Conservation (phyloP, 2,888 invertebrate species). For the Bhutanitis thaidina region DNA sequence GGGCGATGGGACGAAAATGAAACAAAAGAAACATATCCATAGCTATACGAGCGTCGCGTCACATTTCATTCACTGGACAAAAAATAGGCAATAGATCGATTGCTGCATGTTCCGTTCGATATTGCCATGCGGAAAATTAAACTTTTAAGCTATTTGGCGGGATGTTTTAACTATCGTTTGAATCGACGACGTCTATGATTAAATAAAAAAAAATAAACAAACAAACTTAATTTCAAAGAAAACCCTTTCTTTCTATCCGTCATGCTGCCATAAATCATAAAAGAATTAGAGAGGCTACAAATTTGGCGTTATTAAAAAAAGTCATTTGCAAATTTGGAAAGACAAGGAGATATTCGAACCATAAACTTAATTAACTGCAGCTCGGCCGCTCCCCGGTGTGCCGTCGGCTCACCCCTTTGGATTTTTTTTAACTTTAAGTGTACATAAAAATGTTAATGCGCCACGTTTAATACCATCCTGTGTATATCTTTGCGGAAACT, state of each 20-base stretch:
- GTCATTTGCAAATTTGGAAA: slow-evolving; percentile 77
- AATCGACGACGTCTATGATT: too few species aligned
- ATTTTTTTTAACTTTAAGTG: slow-evolving; percentile 40
- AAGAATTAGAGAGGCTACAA: slow-evolving; percentile 66
- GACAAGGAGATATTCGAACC: slow-evolving; percentile 74
- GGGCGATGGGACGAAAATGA: slow-evolving; percentile 36
- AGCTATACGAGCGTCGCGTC: slow-evolving; percentile 36
- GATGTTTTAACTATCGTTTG: too few species aligned
- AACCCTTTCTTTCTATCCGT: too few species aligned
- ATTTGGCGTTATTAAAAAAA: slow-evolving; percentile 77
- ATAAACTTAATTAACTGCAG: slow-evolving; percentile 73
- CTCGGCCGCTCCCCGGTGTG: slow-evolving; percentile 42
- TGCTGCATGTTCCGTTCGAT: slow-evolving; percentile 21
- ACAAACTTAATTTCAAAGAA: neutral
- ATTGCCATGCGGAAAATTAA: neutral
- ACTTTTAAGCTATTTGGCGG: neutral
- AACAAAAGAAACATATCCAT: slow-evolving; percentile 31
- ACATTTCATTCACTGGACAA: slow-evolving; percentile 50
- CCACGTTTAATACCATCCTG: slow-evolving; percentile 18
- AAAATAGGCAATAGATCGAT: slow-evolving; percentile 37
- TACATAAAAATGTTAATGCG: slow-evolving; percentile 61
- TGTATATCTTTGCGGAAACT: neutral
- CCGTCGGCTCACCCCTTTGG: slow-evolving; percentile 50
- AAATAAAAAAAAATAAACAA: neutral
- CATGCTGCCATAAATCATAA: slow-evolving; percentile 57